Evolutionary conservation across 2,888 invertebrate genomes (phyloP).

Genomic region (Drosophila cracens): DNA sequence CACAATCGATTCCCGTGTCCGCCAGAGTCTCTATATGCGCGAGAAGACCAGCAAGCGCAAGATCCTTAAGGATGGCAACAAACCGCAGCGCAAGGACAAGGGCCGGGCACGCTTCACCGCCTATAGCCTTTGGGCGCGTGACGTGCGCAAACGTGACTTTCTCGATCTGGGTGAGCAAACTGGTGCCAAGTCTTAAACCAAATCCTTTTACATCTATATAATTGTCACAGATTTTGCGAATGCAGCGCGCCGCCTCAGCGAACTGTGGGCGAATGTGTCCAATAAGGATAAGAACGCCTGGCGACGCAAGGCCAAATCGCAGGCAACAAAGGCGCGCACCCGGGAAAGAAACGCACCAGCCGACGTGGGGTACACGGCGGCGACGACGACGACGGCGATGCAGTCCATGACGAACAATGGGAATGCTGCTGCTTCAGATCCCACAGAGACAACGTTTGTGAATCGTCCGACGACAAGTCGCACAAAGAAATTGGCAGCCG

Average conservation of each 20-base stretch:
- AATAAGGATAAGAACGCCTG: constrained; percentile 89
- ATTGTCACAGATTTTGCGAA: constrained; percentile 89
- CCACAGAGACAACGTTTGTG: constrained; percentile 53
- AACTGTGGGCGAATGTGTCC: constrained; percentile 94
- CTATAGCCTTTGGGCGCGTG: constrained; percentile 96
- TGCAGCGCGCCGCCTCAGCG: constrained; percentile 93
- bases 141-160: constrained; percentile 87
- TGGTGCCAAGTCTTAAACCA: not conserved
- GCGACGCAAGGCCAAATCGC: constrained; percentile 91
- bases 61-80: constrained; percentile 89
- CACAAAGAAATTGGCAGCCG: constrained; percentile 81
- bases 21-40: constrained; percentile 89
- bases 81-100: constrained; percentile 92
- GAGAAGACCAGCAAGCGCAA: constrained; percentile 92
- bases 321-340: constrained; percentile 70
- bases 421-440: not conserved
- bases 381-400: not conserved
- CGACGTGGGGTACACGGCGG: not conserved
- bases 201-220: not conserved
- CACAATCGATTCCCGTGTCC: constrained; percentile 80
- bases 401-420: constrained; percentile 32
- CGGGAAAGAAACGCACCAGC: constrained; percentile 48
- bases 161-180: constrained; percentile 68
- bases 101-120: constrained; percentile 93
- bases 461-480: constrained; percentile 82